A percentile compares a stretch with the other conserved stretches of the same genome.
These are phyloP conservation scores for Dugesia japonica DNA, from an alignment of 2,888 invertebrate genomes.

Conservation along the genomic window DNA sequence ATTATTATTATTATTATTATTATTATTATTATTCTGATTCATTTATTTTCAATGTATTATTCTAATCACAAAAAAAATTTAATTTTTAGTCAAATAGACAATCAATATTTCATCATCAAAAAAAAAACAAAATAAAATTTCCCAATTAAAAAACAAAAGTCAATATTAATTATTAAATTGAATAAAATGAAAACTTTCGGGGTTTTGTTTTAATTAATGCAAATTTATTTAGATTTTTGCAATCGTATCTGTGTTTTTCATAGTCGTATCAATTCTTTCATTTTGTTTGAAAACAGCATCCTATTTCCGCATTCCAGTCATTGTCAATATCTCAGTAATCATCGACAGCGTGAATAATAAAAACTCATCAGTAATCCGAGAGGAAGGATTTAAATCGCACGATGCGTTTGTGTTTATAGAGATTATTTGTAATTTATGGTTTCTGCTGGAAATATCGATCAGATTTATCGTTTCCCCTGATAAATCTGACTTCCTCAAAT, in stretches of 20 bases:
- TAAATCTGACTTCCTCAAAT: conserved; percentile 71
- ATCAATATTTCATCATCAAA: too few species aligned
- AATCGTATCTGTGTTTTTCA: conserved; percentile 80
- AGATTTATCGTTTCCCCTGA: conserved; percentile 73
- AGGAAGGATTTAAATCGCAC: conserved; percentile 29
- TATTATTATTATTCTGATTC: too few species aligned
- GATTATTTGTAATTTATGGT: conserved; percentile 80
- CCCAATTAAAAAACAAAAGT: too few species aligned
- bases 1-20: too few species aligned
- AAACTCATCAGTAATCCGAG: conserved; percentile 9
- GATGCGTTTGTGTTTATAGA: conserved; percentile 66
- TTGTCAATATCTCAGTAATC: conserved; percentile 36
- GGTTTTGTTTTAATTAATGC: conserved; percentile 48
- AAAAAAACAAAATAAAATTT: too few species aligned
- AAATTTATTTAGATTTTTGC: conserved; percentile 64
- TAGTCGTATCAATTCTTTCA: conserved; percentile 79
- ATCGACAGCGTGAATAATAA: conserved; percentile 23
- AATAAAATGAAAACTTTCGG: too few species aligned
- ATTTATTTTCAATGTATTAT: too few species aligned
- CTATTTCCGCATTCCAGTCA: conserved; percentile 50
- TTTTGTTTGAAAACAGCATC: conserved; percentile 93
- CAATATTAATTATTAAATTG: too few species aligned
- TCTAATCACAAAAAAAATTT: too few species aligned
- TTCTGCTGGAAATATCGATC: conserved; percentile 74
- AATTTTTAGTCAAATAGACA: too few species aligned